Conservation (phyloP, 2,113 vertebrate genomes). For the Bujurquina vittata region DNA sequence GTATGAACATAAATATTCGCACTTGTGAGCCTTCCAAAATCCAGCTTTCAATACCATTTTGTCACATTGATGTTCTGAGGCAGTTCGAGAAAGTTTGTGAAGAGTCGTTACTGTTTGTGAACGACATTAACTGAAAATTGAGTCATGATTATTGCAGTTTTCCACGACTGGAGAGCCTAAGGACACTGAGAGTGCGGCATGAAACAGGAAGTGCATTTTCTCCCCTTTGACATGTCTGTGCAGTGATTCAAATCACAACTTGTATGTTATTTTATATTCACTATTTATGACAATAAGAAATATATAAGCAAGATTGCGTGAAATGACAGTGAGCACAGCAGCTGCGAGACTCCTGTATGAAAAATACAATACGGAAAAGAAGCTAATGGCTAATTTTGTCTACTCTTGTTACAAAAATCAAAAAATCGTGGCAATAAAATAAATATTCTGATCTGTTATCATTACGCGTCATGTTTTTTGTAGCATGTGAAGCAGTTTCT, state of each 20-base stretch:
- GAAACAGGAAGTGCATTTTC: neutral
- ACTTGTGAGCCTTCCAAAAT: neutral
- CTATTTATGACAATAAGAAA: neutral
- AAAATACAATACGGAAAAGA: too few species aligned
- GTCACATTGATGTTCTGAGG: neutral
- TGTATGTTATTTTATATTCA: neutral
- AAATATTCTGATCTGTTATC: slow-evolving; percentile 22
- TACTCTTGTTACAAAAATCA: too few species aligned
- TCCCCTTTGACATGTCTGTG: neutral
- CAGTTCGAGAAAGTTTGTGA: neutral
- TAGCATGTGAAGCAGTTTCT: neutral
- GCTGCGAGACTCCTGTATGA: too few species aligned
- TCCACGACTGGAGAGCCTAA: neutral
- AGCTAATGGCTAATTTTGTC: too few species aligned
- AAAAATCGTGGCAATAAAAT: neutral
- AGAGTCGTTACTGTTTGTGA: neutral
- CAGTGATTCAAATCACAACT: slow-evolving; percentile 3
- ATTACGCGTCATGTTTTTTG: slow-evolving; percentile 28
- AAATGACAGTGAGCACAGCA: neutral
- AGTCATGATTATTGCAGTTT: neutral
- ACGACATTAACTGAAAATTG: neutral
- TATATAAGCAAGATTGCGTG: neutral
- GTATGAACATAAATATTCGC: neutral
- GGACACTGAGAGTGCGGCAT: too few species aligned
- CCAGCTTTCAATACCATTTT: neutral